Conservation (phyloP, 2,113 vertebrate species). For the Cryptoleucopteryx plumbea region DNA sequence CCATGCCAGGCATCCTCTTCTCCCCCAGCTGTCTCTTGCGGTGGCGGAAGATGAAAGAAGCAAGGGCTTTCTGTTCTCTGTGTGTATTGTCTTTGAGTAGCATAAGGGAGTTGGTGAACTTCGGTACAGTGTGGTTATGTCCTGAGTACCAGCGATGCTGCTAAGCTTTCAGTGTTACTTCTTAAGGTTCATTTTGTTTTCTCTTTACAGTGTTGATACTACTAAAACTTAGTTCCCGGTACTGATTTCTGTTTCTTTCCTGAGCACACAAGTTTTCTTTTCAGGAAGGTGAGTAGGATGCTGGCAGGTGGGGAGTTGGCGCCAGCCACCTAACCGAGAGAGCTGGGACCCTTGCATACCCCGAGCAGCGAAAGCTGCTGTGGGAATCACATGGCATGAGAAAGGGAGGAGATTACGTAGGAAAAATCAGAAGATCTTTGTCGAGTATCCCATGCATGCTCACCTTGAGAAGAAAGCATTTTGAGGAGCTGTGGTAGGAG, state of each 20-base stretch:
- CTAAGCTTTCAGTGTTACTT: background rate
- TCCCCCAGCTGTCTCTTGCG: background rate
- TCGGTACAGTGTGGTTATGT: background rate
- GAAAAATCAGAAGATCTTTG: background rate
- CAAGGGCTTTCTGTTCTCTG: background rate
- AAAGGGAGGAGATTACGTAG: background rate
- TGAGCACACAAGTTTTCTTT: background rate
- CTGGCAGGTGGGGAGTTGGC: background rate
- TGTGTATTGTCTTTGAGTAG: background rate
- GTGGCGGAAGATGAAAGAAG: background rate
- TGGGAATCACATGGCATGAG: rapidly evolving
- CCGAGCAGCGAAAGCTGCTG: background rate
- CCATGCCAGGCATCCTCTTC: background rate
- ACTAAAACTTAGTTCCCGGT: background rate
- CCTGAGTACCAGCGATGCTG: rapidly evolving
- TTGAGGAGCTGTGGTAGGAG: background rate
- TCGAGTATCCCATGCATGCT: rapidly evolving
- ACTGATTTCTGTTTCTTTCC: background rate
- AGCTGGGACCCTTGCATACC: background rate
- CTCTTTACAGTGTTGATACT: background rate
- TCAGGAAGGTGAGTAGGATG: background rate
- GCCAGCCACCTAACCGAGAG: background rate
- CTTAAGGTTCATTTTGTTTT: background rate
- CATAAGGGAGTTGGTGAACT: background rate
- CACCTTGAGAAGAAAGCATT: background rate